phyloP scores from a whole-genome alignment of 2,113 vertebrate genomes.

The Tupaia tana region DNA sequence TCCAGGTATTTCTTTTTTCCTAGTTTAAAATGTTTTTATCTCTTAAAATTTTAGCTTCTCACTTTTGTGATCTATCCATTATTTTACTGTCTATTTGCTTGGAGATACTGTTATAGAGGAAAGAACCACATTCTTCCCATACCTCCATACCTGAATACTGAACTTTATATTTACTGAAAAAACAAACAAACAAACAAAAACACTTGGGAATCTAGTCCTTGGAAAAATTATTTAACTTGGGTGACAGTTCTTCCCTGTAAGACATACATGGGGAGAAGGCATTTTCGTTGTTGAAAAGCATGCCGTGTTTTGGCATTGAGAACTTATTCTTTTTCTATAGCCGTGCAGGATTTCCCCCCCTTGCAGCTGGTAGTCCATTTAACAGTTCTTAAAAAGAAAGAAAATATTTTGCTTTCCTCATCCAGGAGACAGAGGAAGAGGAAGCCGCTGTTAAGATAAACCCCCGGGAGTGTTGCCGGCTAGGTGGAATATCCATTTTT shows the following conservation, averaged over 20 bases:
- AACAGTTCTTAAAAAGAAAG: conserved; percentile 76
- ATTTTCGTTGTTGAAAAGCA: not conserved
- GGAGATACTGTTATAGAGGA: not conserved
- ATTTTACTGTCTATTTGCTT: not conserved
- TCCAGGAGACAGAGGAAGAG: conserved; percentile 63
- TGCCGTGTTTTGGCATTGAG: not conserved
- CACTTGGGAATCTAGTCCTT: not conserved
- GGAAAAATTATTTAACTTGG: not conserved
- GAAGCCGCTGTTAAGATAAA: conserved; percentile 54
- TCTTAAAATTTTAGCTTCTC: no score
- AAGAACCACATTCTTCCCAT: not conserved
- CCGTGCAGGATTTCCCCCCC: not conserved
- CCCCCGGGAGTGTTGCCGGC: not conserved
- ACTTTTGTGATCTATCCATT: not conserved
- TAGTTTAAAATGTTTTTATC: no score
- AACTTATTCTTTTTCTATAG: conserved; percentile 36
- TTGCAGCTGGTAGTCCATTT: conserved; percentile 57
- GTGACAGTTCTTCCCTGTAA: accelerated
- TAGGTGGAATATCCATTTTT: conserved; percentile 68
- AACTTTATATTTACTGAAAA: not conserved
- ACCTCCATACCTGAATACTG: not conserved
- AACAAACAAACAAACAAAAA: not conserved
- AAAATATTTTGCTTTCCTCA: conserved; percentile 76
- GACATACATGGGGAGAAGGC: not conserved
- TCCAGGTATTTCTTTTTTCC: not conserved